Conservation (phyloP, 2,797 vertebrate genomes). For the Siniperca undulata region DNA sequence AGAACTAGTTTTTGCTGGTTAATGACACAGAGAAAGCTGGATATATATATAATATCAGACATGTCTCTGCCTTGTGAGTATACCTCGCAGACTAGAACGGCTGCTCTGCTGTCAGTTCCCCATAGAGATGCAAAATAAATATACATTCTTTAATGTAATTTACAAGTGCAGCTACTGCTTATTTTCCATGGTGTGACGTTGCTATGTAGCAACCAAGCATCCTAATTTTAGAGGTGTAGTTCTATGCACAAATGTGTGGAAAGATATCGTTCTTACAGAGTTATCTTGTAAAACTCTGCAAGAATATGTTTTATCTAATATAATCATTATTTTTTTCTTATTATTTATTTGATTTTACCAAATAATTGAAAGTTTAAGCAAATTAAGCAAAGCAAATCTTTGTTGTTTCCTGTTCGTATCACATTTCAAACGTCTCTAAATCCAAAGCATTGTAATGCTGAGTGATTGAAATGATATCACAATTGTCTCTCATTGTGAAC, state of each 20-base stretch:
- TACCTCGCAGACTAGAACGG: neutral
- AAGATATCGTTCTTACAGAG: neutral
- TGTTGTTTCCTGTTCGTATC: neutral
- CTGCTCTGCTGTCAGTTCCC: neutral
- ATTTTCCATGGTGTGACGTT: neutral
- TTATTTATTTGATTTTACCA: neutral
- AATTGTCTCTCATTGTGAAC: neutral
- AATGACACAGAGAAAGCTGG: slow-evolving; percentile 23
- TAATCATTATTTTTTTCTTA: neutral
- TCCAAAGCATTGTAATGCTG: neutral
- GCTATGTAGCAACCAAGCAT: neutral
- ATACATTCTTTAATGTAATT: neutral
- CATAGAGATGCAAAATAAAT: neutral
- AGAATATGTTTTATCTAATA: neutral
- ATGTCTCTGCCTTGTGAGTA: neutral
- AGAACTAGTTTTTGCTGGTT: slow-evolving; percentile 4
- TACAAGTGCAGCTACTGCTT: neutral
- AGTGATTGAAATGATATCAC: neutral
- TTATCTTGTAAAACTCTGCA: neutral
- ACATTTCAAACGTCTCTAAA: neutral
- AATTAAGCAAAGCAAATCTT: neutral
- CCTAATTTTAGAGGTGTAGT: accelerated
- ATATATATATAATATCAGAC: too few species aligned
- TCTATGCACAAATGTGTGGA: neutral
- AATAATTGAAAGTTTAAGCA: neutral